Evolutionary conservation across 2,797 vertebrate species (phyloP).

Genomic region (Margarornis squamiger): DNA sequence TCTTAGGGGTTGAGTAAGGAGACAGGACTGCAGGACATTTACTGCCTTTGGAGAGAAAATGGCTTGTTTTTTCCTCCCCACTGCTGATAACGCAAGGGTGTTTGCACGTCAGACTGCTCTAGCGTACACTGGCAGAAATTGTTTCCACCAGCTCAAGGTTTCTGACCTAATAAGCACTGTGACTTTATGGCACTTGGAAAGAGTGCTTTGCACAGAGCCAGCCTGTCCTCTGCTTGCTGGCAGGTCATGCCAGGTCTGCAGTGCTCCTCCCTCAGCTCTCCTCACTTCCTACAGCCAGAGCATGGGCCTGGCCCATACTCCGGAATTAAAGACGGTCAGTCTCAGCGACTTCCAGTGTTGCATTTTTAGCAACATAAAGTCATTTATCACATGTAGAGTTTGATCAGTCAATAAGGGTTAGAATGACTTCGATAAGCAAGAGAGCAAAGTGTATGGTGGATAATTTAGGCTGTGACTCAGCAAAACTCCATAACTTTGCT

Average conservation of each 20-base stretch:
- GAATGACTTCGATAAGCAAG: not conserved
- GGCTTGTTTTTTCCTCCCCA: not conserved
- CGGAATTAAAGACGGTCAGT: fast-evolving
- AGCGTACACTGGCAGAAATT: not conserved
- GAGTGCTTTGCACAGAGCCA: not conserved
- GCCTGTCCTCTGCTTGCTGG: not conserved
- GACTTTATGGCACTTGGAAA: not conserved
- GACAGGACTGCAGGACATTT: not conserved
- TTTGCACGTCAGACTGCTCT: not conserved
- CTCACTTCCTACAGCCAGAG: not conserved
- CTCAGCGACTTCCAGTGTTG: not conserved
- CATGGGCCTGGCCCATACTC: not conserved
- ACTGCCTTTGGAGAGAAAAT: not conserved
- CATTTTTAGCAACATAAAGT: not conserved
- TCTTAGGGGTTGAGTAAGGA: not conserved
- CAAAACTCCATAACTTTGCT: not conserved
- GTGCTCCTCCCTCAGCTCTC: not conserved
- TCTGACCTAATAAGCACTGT: not conserved
- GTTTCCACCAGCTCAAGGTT: not conserved
- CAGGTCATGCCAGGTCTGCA: not conserved
- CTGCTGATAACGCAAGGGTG: not conserved
- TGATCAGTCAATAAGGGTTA: not conserved
- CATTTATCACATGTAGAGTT: not conserved
- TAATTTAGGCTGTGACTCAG: not conserved
- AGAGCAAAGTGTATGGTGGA: not conserved